Evolutionary conservation across 2,797 vertebrate genomes (phyloP), one percentile per base, ranked within the genome.

Genomic region (Sebastes diaconus): DNA sequence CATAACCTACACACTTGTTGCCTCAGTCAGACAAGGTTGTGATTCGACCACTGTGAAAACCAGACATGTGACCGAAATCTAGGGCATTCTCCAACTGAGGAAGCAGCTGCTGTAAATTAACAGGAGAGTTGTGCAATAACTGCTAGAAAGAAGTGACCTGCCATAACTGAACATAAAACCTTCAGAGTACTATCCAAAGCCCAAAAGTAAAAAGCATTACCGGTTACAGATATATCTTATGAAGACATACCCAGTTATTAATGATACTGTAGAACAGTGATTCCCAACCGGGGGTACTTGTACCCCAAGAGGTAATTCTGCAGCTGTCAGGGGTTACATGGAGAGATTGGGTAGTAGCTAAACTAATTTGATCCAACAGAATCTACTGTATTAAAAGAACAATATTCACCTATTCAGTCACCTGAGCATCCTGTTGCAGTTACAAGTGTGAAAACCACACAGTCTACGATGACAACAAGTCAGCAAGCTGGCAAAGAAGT

Each of bases 61-160:
- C 75, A 87, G 60, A 79, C 66, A 66, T 77, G 72, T 78, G 69
- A 77, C 61, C 22, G 9, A 71, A 83, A 81, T 75, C 73, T 68
- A 39, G 76, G 65, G 24, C 54, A 24, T 36, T 59, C 42, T 73
- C 34, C 34, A 25, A 60, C 50, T 6, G 71, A 80, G 60, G 78
- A 79, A 59, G 80, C 72, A 74, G 85, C 73, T 63, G 68, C 63
- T 77, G 50, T 68, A 74, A 72, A 85, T 88, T 32, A 86, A 83
- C 32, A 68, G 32, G 79, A 73, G 58, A 60, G 73, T 69, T 22
- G 32, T 13, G 69, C 64, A 80, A 8, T n/a, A 12, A 73, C 61
- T 70, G 68, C 39, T 6, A 61, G 57, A 69, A 42, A 68, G 50
- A 79, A 64, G 52, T 5, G 25, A 72, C 27, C 52, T 24, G 27